Base-by-base conservation (phyloP, 2,888 invertebrate genomes). In the Microctonus aethiopoides region DNA sequence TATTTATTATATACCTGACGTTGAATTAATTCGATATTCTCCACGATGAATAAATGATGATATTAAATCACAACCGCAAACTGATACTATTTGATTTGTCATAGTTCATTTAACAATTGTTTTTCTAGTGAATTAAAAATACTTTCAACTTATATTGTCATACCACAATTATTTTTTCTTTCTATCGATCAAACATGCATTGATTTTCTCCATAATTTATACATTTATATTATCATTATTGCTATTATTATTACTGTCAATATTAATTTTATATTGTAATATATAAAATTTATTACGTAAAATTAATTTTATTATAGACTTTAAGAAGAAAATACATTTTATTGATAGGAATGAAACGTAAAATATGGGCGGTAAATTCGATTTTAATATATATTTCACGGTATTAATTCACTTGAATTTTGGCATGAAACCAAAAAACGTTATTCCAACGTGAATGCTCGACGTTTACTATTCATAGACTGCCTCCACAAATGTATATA, bases 1-100 rank as follows among this genome's bases (percentile, higher is more conserved):
- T 29, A 29, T n/a, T n/a, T n/a, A n/a, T n/a, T n/a, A n/a, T n/a
- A n/a, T n/a, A n/a, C n/a, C n/a, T 22, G 81, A 79, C 1, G 67
- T 73, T 1, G 78, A 71, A 41, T 77, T 71, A 10, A 65, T 70
- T n/a, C 72, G 64, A 51, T 57, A 67, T 67, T 77, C 73, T 32
- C 74, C 76, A 65, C 72, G 71, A 3, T 74, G 76, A 16, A 79
- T 63, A 34, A 78, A 74, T 9, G 81, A 75, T 65, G 79, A 76
- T 11, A 80, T 61, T n/a, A 68, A 71, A 13, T 79, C 75, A 69
- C 78, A 81, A 26, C 78, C 76, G 67, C 79, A 79, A 16, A 65
- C 64, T 26, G 51, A 52, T 64, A 32, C 34, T 39, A 22, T 34
- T 9, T 6, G 16, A 16, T 9, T 46, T 16, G 46, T 46, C 46